phyloP scores from a whole-genome alignment of 2,113 vertebrate genomes.

The Nesoenas mayeri region DNA sequence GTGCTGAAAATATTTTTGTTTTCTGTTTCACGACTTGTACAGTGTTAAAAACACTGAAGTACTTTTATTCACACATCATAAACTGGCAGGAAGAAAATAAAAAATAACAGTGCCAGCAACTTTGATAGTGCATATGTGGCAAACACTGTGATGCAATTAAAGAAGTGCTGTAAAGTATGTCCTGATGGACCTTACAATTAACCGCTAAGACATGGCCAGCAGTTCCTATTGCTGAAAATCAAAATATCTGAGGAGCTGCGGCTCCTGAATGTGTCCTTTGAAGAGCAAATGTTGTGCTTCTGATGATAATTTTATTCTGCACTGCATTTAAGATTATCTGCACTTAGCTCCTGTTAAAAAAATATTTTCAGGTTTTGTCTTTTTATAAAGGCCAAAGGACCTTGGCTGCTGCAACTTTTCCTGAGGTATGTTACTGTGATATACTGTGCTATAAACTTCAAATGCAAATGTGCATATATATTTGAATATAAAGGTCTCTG shows the following conservation, averaged over 20 bases:
- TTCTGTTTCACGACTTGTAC: constrained; percentile 28
- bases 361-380: background rate
- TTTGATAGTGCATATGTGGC: background rate
- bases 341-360: background rate
- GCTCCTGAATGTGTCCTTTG: background rate
- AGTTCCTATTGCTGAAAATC: background rate
- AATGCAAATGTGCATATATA: background rate
- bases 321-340: background rate
- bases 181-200: constrained; percentile 6
- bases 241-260: background rate
- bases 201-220: background rate
- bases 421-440: background rate
- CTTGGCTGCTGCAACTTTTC: background rate
- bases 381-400: background rate
- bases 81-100: constrained; percentile 21
- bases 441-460: background rate
- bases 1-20: constrained; percentile 47
- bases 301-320: background rate
- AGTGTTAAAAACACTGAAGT: constrained; percentile 38
- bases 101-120: background rate
- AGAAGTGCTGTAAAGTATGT: background rate
- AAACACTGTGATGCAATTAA: background rate
- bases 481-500: background rate
- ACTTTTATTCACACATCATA: constrained; percentile 44
- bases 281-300: background rate